Percentiles rank a stretch among this genome's conserved stretches.
phyloP scores from a whole-genome alignment of 2,888 invertebrate species.

The Clusia tigrina region DNA sequence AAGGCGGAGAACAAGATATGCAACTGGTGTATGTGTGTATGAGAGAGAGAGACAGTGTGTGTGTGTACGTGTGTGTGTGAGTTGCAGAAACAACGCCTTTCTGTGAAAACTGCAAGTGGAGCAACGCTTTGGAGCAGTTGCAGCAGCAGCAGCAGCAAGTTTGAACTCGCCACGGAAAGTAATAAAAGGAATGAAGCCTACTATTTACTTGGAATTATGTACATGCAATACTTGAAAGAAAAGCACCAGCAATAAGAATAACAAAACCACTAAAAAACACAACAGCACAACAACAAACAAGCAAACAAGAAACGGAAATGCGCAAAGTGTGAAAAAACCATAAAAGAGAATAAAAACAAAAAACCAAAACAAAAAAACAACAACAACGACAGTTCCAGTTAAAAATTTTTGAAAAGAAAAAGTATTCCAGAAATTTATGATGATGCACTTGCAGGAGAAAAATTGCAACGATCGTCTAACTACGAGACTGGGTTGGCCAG shows the following conservation, averaged over 20 bases:
- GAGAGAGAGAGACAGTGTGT: neutral
- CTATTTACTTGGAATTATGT: neutral
- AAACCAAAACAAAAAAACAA: neutral
- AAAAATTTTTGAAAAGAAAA: neutral
- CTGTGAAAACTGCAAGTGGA: too few relatives aligned
- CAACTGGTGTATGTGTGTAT: neutral
- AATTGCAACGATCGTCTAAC: neutral
- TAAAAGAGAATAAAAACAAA: neutral
- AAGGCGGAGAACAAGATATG: neutral
- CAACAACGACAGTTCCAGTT: neutral
- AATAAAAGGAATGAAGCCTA: neutral
- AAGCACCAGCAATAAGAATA: neutral
- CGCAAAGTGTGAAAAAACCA: neutral
- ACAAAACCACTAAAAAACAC: neutral
- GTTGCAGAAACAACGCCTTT: neutral
- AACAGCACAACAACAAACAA: neutral
- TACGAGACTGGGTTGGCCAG: neutral
- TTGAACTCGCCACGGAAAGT: too few relatives aligned
- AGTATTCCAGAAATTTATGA: neutral
- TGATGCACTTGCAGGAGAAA: too few relatives aligned
- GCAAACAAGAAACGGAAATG: conserved; percentile 12
- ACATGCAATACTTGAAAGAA: neutral
- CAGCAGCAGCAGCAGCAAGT: too few relatives aligned
- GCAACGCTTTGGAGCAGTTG: too few relatives aligned
- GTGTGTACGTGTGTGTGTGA: too few relatives aligned